Base-by-base conservation (phyloP, 2,797 vertebrate species). In the Mus minutoides region DNA sequence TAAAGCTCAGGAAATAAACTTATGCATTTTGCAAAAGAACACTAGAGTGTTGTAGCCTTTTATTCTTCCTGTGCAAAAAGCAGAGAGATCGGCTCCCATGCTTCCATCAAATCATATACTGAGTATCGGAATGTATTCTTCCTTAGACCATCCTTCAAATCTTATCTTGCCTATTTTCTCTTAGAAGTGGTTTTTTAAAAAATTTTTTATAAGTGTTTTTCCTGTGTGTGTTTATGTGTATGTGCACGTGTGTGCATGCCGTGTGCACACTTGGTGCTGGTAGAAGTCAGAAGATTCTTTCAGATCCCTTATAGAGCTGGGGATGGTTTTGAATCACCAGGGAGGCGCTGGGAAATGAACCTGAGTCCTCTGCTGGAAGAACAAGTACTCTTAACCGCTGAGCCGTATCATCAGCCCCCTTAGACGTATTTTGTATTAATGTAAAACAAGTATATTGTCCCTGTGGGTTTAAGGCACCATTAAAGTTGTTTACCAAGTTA, bases 1-100 rank as follows among this genome's bases (percentile, higher is more conserved):
- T 77, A 60, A 96, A 90, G 69, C 84, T 94, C 40, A 52, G 82
- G 79, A 79, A 76, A 80, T 76, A 46, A 95, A 54, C 34, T 22
- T 82, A 7, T 16, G 22, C 24, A 17, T 90, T 58, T n/a, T 34
- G 14, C 2, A 54, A 71, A 88, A 82, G 77, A 92, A 77, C 10
- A 90, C 22, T 16, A 10, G 40, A 87, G 40, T 37, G 3, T 24
- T 64, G 0, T 17, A 13, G 29, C 31, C 19, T 58, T 58, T 71
- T 82, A 31, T 54, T 60, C 77, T 46, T 93, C 43, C 40, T 71
- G 3, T 54, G 19, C 62, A 40, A 34, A 40, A 37, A 75, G 37
- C 75, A 58, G 31, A 85, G 49, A 14, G 24, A 22, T 73, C n/a
- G 6, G 6, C 29, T 29, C 73, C 73, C 37, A 0, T 64, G 31